Evolutionary conservation across 2,113 vertebrate genomes (phyloP), one percentile per base, ranked within the genome.

Genomic region (Epinephelus fuscoguttatus): DNA sequence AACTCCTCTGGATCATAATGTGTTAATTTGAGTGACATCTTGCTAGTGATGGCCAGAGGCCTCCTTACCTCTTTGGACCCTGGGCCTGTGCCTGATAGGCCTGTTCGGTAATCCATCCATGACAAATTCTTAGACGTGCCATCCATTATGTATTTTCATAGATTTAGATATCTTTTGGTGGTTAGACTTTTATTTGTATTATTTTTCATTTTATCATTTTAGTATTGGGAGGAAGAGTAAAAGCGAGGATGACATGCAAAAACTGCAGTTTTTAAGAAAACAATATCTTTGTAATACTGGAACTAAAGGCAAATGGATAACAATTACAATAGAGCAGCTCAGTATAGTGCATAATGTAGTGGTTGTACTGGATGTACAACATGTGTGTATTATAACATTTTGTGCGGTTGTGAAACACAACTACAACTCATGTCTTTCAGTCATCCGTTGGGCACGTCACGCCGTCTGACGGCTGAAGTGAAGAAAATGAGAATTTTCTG

Each of bases 401-500:
- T n/a, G 55, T 59, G 55, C 66, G 49, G 18, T 53, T 53, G 23
- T n/a, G 23, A 53, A 76, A 61, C 70, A 53, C 19, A 59, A 52
- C 49, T 52, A 52, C 71, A 68, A 64, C 47, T 60, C 1, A 0
- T 25, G 64, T 77, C 67, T 89, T 72, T 82, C 66, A 52, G 30
- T 77, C 88, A 82, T 78, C 67, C 42, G 6, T 55, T 80, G 81
- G 80, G 83, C 88, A 87, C 71, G 25, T 81, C 81, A 60, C 72
- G 84, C 86, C 70, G 84, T 81, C 70, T 75, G 87, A 91, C 18
- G 85, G 77, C 4, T 76, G 76, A 75, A 84, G 81, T 86, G 87
- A 68, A 60, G 88, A 89, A 94, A 90, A 92, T 89, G 59, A 62
- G 70, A 92, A 94, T 92, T 90, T 91, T 90, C 89, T 84, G 92